Evolutionary conservation across 2,113 vertebrate species (phyloP).

Genomic region (Oreochromis tanganicae): DNA sequence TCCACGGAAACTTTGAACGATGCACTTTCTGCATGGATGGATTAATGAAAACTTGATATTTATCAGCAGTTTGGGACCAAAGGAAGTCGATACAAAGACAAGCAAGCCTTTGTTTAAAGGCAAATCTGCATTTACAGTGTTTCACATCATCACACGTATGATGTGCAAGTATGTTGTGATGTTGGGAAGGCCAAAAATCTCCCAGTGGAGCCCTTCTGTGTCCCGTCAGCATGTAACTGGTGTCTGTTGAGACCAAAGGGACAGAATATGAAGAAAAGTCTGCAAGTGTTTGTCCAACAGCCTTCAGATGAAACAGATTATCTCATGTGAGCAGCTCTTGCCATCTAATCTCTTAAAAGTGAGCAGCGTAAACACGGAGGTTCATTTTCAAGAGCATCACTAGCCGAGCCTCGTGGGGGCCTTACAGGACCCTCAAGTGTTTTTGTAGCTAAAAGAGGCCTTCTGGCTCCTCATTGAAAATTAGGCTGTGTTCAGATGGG

Average conservation of each 20-base stretch:
- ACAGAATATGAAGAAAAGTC: slow-evolving; percentile 3
- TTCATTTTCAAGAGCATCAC: slow-evolving; percentile 50
- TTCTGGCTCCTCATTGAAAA: slow-evolving; percentile 42
- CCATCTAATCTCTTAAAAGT: slow-evolving; percentile 58
- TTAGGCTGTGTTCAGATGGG: slow-evolving; percentile 40
- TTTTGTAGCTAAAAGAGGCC: slow-evolving; percentile 27
- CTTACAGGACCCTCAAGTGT: slow-evolving; percentile 21
- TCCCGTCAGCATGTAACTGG: background rate
- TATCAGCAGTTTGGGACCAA: background rate
- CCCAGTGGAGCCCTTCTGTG: background rate
- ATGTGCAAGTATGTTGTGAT: background rate
- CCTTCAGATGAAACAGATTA: slow-evolving; percentile 21
- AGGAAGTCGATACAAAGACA: background rate
- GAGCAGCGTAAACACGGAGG: slow-evolving; percentile 56
- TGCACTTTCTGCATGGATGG: background rate
- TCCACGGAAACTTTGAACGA: background rate
- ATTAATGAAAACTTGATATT: background rate
- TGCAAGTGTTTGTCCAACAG: slow-evolving; percentile 52
- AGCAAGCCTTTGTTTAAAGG: background rate
- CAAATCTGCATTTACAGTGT: background rate
- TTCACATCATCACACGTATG: background rate
- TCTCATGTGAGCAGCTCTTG: slow-evolving; percentile 34
- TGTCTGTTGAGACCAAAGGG: slow-evolving; percentile 18
- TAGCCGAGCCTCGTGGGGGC: slow-evolving; percentile 29
- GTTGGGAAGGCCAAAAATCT: background rate